Percentiles rank a stretch among this genome's conserved stretches.
Evolutionary conservation across 2,797 vertebrate genomes (phyloP).

Genomic region (Liparis tanakae): DNA sequence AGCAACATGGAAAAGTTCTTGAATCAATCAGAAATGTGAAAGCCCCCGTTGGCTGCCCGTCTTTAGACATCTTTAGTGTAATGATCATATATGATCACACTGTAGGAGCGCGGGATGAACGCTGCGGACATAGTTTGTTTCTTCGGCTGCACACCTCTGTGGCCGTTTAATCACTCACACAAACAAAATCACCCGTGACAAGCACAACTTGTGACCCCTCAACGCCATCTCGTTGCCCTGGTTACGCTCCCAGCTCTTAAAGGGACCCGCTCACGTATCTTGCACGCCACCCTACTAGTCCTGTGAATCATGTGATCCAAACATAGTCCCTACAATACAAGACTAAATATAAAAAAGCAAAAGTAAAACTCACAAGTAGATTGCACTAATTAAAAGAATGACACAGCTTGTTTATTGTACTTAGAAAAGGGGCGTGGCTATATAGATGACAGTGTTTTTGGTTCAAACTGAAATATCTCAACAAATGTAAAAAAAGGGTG

Average conservation of each 20-base stretch:
- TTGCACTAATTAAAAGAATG: background rate
- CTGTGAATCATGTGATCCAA: too few species aligned
- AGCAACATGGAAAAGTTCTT: conserved; percentile 61
- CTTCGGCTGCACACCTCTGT: too few species aligned
- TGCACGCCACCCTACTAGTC: too few species aligned
- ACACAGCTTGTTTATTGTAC: background rate
- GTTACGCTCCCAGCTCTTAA: too few species aligned
- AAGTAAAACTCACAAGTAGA: conserved; percentile 19
- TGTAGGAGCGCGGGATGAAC: too few species aligned
- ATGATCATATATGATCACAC: conserved; percentile 3
- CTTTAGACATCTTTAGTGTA: conserved; percentile 29
- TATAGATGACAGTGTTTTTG: background rate
- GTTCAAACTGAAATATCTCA: background rate
- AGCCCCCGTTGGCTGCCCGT: conserved; percentile 29
- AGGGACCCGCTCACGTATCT: too few species aligned
- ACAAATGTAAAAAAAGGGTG: background rate
- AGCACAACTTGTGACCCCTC: too few species aligned
- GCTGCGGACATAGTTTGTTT: too few species aligned
- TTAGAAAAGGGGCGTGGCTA: background rate
- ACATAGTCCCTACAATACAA: background rate
- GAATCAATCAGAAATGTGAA: conserved; percentile 68
- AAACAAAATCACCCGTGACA: too few species aligned
- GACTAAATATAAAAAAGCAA: conserved; percentile 22
- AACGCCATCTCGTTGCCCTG: too few species aligned
- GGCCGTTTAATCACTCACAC: too few species aligned